Evolutionary conservation across 2,113 vertebrate genomes (phyloP).

Genomic region (Melanocharis versteri): DNA sequence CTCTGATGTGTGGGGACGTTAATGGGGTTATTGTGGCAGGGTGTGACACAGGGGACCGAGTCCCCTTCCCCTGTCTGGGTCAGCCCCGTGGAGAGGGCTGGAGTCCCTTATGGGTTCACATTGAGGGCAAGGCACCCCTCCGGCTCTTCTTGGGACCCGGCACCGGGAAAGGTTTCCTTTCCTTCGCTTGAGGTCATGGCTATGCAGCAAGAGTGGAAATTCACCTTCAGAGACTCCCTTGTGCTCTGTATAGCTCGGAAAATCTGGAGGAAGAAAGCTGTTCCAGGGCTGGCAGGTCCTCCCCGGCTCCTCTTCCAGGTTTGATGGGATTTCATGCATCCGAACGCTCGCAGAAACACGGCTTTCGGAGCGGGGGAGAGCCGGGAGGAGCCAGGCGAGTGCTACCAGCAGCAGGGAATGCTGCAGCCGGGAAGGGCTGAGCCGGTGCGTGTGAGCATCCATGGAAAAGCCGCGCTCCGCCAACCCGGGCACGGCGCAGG

Average conservation of each 20-base stretch:
- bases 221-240: background rate
- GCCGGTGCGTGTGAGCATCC: conserved; percentile 14
- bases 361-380: background rate
- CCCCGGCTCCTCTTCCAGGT: background rate
- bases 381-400: background rate
- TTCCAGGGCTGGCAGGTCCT: background rate
- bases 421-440: background rate
- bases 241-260: background rate
- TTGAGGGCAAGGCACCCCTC: conserved; percentile 28
- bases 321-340: background rate
- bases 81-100: background rate
- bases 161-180: background rate
- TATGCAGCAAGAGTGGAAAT: background rate
- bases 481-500: conserved; percentile 26
- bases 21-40: background rate
- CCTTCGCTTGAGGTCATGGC: background rate
- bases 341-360: background rate
- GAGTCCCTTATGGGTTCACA: background rate
- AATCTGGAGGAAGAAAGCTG: background rate
- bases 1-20: background rate
- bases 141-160: background rate
- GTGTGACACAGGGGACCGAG: background rate
- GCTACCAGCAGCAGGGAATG: background rate
- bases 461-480: background rate
- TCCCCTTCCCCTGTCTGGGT: background rate